A percentile compares a stretch with the other conserved stretches of the same genome.
Conservation (phyloP, 2,888 invertebrate species). For the Erpobdella octoculata region DNA sequence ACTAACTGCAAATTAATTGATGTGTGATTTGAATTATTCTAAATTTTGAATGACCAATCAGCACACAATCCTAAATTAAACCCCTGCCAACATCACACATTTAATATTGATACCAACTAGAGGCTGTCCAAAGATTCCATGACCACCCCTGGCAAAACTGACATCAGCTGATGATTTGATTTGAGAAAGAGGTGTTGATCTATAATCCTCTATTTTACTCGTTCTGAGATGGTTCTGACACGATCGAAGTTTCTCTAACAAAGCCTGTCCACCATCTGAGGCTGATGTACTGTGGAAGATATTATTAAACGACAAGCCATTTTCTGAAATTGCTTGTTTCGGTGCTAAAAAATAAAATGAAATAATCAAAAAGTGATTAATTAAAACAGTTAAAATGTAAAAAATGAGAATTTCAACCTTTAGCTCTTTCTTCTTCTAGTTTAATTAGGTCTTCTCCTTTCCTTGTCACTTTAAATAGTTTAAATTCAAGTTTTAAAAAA, state of each 20-base stretch:
- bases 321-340: background rate
- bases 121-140: constrained; percentile 23
- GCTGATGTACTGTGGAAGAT: background rate
- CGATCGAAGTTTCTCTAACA: background rate
- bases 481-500: too few relatives aligned
- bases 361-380: background rate
- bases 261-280: background rate
- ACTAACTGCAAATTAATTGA: too few relatives aligned
- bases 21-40: too few relatives aligned
- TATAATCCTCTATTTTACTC: too few relatives aligned
- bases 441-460: background rate
- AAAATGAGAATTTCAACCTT: too few relatives aligned
- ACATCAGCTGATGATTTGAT: background rate
- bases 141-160: constrained; percentile 20
- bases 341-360: background rate
- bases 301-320: background rate
- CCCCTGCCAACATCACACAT: background rate
- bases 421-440: background rate
- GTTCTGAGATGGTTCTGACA: background rate
- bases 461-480: background rate
- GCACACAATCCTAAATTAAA: too few relatives aligned
- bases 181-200: background rate
- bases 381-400: background rate
- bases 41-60: too few relatives aligned
- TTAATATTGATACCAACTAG: background rate